phyloP scores from a whole-genome alignment of 2,888 invertebrate species.

The Vannuccia rotundouncinata region DNA sequence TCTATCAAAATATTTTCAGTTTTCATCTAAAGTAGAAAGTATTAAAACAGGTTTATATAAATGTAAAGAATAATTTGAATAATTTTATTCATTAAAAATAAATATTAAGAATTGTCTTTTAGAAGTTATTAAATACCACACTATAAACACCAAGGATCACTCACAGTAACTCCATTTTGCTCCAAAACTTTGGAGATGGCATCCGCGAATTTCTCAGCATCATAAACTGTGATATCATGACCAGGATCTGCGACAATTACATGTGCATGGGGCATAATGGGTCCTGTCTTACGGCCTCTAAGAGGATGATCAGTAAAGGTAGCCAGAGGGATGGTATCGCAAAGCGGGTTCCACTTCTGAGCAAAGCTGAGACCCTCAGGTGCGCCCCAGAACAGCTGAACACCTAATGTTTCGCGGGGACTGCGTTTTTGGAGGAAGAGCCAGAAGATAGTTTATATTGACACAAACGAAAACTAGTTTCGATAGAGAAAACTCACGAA shows the following conservation, averaged over 20 bases:
- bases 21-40: slow-evolving; percentile 45
- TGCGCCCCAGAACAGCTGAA: slow-evolving; percentile 72
- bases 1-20: slow-evolving; percentile 69
- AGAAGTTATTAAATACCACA: no score
- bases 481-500: slow-evolving; percentile 72
- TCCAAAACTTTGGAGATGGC: not conserved
- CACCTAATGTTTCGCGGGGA: slow-evolving; percentile 58
- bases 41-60: no score
- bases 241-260: not conserved
- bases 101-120: no score
- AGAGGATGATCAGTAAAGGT: slow-evolving; percentile 73
- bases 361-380: slow-evolving; percentile 63
- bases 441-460: no score
- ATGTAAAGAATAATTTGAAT: no score
- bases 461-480: not conserved
- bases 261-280: not conserved
- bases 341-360: slow-evolving; percentile 75
- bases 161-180: no score
- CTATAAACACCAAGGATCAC: no score
- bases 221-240: not conserved
- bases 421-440: not conserved
- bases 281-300: not conserved
- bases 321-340: slow-evolving; percentile 69
- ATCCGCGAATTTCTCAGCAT: not conserved
- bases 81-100: no score